Evolutionary conservation across 2,797 vertebrate genomes (phyloP), one percentile per base, ranked within the genome.

Genomic region (Sebastolobus alascanus): DNA sequence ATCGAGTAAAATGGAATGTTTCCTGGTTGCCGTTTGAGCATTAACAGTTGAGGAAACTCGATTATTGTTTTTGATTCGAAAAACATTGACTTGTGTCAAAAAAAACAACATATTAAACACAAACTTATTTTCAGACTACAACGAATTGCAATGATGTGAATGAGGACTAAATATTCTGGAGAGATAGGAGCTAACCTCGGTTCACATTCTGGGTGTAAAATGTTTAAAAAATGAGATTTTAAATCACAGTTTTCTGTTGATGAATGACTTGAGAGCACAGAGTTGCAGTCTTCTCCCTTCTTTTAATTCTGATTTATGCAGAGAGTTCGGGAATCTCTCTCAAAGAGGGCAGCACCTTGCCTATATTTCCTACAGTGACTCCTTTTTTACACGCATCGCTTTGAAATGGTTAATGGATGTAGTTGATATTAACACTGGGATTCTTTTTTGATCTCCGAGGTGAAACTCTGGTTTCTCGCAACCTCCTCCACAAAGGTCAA

Each of bases 301-400:
- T 58, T 86, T 74, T 79, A 72, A 83, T 59, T 84, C 66, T 55
- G 84, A 93, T 88, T 89, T 65, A 92, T 82, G 73, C 66, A 4
- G 37, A 69, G 16, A 40, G 33, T 75, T 66, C 52, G 46, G 64
- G 75, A 2, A 66, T 72, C 60, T 63, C 50, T 79, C 56, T 84
- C 25, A 29, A 33, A 72, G 43, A 79, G 76, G 75, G 65, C 89
- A 81, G 37, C 67, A 77, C 75, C 75, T 80, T 58, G 65, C 33
- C 56, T 16, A 64, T 43, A 35, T 71, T 77, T 79, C 31, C 46
- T 56, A 54, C 40, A 38, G 10, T 2, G 13, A 38, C 71, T 70
- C 35, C 76, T 78, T 59, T 70, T 20, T 6, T 8, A 25, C 73
- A 11, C 20, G 27, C 70, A 31, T 55, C 9, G 20, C 66, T 83